phyloP scores from a whole-genome alignment of 2,888 invertebrate genomes.

The Melitaea athalia region DNA sequence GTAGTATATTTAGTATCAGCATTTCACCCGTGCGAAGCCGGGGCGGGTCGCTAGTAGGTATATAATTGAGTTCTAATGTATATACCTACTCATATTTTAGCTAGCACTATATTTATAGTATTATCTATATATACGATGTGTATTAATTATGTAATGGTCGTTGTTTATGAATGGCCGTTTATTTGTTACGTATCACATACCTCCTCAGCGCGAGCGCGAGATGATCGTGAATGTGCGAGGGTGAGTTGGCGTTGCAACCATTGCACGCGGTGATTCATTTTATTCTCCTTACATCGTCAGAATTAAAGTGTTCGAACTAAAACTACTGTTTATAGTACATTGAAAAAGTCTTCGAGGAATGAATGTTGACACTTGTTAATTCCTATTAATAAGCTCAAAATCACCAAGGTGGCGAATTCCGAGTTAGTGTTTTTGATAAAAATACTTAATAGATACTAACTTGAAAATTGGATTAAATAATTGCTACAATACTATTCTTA shows the following conservation, averaged over 20 bases:
- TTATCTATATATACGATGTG: background rate
- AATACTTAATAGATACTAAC: too few species aligned
- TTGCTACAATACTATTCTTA: too few species aligned
- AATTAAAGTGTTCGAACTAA: conserved; percentile 32
- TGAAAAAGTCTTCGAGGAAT: conserved; percentile 35
- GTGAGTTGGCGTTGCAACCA: conserved; percentile 46
- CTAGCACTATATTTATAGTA: conserved; percentile 7
- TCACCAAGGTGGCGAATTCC: too few species aligned
- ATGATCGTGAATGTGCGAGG: conserved; percentile 39
- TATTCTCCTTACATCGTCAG: conserved; percentile 56
- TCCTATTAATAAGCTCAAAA: too few species aligned
- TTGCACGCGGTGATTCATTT: conserved; percentile 54
- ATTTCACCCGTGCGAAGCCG: too few species aligned
- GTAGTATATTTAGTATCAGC: too few species aligned
- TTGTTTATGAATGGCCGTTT: conserved; percentile 69
- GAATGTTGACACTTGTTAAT: conserved; percentile 17
- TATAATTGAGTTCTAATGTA: too few species aligned
- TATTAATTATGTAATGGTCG: conserved; percentile 41
- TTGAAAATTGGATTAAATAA: too few species aligned
- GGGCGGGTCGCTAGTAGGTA: too few species aligned
- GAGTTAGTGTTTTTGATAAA: too few species aligned
- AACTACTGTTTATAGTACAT: conserved; percentile 34
- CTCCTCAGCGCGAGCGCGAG: conserved; percentile 37
- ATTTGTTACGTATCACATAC: conserved; percentile 51
- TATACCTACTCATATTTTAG: background rate